These are phyloP conservation scores for Garrulus glandarius DNA, from an alignment of 2,797 vertebrate species.

Conservation along the genomic window DNA sequence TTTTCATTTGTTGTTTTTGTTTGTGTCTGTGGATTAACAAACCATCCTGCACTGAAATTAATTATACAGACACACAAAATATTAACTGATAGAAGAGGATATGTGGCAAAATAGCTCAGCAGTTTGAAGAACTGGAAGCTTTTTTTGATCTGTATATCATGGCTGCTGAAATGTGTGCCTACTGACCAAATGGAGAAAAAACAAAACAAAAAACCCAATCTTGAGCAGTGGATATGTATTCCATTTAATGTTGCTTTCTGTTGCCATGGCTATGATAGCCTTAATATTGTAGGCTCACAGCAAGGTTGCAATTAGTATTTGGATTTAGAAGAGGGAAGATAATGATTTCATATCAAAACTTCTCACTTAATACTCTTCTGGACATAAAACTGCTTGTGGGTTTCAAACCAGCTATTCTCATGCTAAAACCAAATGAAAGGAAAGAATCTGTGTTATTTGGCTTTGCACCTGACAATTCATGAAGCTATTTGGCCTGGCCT, in stretches of 20 bases:
- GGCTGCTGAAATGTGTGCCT: not conserved
- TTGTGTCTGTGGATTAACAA: conserved; percentile 63
- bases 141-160: conserved; percentile 42
- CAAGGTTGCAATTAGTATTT: conserved; percentile 80
- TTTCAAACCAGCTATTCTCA: conserved; percentile 59
- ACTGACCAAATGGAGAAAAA: not conserved
- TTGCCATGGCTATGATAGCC: conserved; percentile 75
- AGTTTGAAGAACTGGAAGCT: conserved; percentile 1
- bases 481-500: not conserved
- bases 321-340: conserved; percentile 74
- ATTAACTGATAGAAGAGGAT: conserved; percentile 37
- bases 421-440: not conserved
- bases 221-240: conserved; percentile 7
- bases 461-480: conserved; percentile 27
- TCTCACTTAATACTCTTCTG: conserved; percentile 68
- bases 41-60: conserved; percentile 49
- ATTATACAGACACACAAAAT: conserved; percentile 56
- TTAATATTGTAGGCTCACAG: conserved; percentile 72
- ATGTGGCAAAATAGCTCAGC: conserved; percentile 41
- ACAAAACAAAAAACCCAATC: not conserved
- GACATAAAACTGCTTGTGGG: conserved; percentile 57
- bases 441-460: not conserved
- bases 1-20: conserved; percentile 65
- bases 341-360: conserved; percentile 74
- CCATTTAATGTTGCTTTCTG: conserved; percentile 61